Base-by-base conservation (phyloP, 2,113 vertebrate species). In the Conger conger region DNA sequence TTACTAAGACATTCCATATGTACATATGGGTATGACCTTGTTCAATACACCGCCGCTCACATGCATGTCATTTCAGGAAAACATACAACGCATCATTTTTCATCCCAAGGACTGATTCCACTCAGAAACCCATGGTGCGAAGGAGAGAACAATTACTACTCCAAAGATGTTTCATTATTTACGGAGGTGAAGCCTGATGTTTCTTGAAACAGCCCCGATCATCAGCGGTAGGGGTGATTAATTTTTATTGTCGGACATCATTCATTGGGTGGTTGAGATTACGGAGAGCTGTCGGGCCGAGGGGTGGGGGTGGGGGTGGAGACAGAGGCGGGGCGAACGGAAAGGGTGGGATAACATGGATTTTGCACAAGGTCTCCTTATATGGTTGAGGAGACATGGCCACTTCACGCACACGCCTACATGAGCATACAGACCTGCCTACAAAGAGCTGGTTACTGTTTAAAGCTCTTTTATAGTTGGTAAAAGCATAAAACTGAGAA, bases 91-190 rank as follows among this genome's bases (percentile, higher is more conserved):
- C 88, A 90, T 92, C 90, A 91, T 92, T 91, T 92, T 90, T 93
- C 92, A 92, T 88, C 88, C 87, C 73, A 88, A 86, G 90, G 91
- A 94, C 88, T 89, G 91, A 94, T 92, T 90, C 89, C 38, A n/a
- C 87, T 87, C 88, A 37, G 84, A 89, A 90, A 93, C 90, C 90
- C 79, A 0, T 80, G 88, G 90, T 91, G 91, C 88, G 90, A 92
- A 93, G 87, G 90, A 90, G 86, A 88, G 85, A 88, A 93, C 92
- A 91, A 92, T 93, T 93, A 91, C 93, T 89, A 87, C 90, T 93
- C 93, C 92, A 92, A 94, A 93, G 93, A 92, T 90, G 91, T 92
- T 90, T 93, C 91, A 94, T 93, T 93, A 92, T 91, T 90, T 92
- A 89, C 88, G 90, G 87, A 87, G 87, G 83, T 38, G 42, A 27